Conservation (phyloP, 92 coral and sea anemone genomes). For the Epizoanthus stellaris region DNA sequence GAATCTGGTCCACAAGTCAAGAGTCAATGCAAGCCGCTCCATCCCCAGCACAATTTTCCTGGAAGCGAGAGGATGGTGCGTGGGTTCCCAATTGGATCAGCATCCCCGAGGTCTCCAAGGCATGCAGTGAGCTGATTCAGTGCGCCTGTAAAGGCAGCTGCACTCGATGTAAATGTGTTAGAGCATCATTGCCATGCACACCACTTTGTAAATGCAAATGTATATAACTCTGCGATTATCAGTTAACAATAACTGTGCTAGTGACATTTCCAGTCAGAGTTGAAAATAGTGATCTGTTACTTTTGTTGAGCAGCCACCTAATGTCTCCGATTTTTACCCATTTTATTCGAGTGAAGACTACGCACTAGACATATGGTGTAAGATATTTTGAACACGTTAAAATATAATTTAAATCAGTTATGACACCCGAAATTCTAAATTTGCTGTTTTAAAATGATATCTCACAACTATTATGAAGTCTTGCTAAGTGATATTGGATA, state of each 20-base stretch:
- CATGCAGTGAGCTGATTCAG: constrained; percentile 68
- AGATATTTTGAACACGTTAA: no score
- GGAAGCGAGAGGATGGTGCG: constrained; percentile 56
- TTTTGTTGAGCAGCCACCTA: constrained; percentile 10
- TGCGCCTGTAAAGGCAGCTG: constrained; percentile 69
- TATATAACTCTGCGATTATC: constrained; percentile 22
- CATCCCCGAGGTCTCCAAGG: constrained; percentile 73
- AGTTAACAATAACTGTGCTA: constrained; percentile 29
- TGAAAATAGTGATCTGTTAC: constrained; percentile 5
- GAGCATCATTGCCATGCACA: constrained; percentile 59
- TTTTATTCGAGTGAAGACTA: background rate
- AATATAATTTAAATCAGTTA: no score
- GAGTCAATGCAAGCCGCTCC: constrained; percentile 50
- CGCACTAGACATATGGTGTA: no score
- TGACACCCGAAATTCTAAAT: no score
- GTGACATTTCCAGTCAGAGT: constrained; percentile 19
- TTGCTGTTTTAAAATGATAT: no score
- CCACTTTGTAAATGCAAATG: constrained; percentile 70
- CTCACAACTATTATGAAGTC: no score
- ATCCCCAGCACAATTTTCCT: constrained; percentile 63
- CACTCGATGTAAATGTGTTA: constrained; percentile 69
- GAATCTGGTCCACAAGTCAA: constrained; percentile 69
- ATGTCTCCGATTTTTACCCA: constrained; percentile 3
- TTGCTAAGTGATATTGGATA: background rate
- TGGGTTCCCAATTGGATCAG: constrained; percentile 74